Conservation (phyloP, 2,113 vertebrate genomes). For the Chaetorhynchus papuensis region DNA sequence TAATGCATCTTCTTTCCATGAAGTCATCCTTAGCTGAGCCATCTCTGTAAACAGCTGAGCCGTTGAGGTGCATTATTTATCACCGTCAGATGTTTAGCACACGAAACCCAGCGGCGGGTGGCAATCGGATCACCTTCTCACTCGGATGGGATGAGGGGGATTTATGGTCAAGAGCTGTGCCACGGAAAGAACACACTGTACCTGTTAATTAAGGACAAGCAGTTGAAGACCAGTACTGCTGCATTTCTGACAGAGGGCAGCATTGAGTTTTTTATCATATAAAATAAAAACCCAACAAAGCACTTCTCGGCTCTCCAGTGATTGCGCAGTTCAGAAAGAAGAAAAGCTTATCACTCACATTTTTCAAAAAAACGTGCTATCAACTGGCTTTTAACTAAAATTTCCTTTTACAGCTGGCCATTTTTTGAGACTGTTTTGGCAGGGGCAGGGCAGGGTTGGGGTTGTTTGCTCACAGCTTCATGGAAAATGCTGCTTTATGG, state of each 20-base stretch:
- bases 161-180: neutral
- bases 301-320: neutral
- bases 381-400: neutral
- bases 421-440: neutral
- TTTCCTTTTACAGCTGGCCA: neutral
- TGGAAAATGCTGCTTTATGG: neutral
- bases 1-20: neutral
- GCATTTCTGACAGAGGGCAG: conserved; percentile 70
- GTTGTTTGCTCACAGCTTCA: neutral
- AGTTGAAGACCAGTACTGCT: neutral
- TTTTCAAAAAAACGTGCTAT: neutral
- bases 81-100: neutral
- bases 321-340: neutral
- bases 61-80: neutral
- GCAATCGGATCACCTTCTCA: neutral
- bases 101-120: neutral
- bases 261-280: conserved; percentile 33
- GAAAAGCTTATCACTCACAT: neutral
- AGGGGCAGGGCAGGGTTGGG: neutral
- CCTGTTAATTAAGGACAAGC: neutral
- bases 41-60: neutral
- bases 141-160: neutral
- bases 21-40: neutral
- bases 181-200: neutral
- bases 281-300: neutral